These are phyloP conservation scores for Chrysemys picta DNA, from an alignment of 2,113 vertebrate species.

Conservation along the genomic window DNA sequence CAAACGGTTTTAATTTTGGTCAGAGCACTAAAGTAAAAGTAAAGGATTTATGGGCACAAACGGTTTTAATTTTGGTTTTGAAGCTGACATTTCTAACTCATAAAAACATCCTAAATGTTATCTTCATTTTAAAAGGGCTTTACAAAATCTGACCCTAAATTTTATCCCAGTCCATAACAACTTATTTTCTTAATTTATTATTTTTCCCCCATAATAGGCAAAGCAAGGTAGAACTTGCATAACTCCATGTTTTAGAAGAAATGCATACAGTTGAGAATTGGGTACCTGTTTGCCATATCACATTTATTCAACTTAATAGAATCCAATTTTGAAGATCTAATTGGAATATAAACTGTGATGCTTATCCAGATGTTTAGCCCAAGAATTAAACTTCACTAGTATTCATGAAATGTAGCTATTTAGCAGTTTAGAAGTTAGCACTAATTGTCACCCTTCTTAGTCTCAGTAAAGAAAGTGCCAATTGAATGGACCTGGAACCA, in stretches of 20 bases:
- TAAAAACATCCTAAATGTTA: not conserved
- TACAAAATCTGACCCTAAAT: not conserved
- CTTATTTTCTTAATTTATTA: accelerated
- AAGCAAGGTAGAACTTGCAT: not conserved
- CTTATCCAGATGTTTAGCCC: not conserved
- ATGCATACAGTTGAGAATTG: not conserved
- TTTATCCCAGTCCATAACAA: not conserved
- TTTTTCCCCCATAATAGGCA: not conserved
- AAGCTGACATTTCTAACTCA: not conserved
- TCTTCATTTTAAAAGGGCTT: not conserved
- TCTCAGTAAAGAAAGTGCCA: not conserved
- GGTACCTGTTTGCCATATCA: not conserved
- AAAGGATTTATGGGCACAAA: not conserved
- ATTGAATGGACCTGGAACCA: not conserved
- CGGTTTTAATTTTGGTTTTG: not conserved
- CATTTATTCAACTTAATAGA: not conserved
- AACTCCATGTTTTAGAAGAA: not conserved
- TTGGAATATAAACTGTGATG: not conserved
- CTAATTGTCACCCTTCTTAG: not conserved
- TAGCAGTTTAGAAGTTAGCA: not conserved
- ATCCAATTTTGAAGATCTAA: not conserved
- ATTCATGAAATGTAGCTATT: not conserved
- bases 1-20: too few species aligned
- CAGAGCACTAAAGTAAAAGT: not conserved
- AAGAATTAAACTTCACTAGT: not conserved